phyloP scores from a whole-genome alignment of 2,797 vertebrate genomes.

The Chromobotia macracanthus region DNA sequence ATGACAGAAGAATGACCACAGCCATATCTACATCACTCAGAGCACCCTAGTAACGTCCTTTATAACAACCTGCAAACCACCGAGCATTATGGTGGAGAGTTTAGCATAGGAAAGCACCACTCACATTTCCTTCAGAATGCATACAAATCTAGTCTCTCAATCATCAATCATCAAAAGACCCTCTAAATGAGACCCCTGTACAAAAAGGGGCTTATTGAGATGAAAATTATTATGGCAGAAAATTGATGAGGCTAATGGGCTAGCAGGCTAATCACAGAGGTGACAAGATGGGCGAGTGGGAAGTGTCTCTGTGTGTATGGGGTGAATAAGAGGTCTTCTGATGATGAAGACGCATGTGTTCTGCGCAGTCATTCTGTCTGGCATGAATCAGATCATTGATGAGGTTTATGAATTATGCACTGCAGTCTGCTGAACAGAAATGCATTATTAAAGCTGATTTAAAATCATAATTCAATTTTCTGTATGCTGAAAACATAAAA shows the following conservation, averaged over 20 bases:
- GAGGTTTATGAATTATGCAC: constrained; percentile 44
- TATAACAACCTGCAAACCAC: no score
- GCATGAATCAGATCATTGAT: constrained; percentile 35
- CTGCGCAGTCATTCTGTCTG: constrained; percentile 33
- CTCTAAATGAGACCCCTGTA: background rate
- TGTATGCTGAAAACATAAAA: background rate
- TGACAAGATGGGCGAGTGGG: background rate
- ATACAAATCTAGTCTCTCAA: no score
- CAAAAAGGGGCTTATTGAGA: background rate
- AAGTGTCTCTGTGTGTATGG: background rate
- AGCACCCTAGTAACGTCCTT: no score
- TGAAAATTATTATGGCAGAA: constrained; percentile 13
- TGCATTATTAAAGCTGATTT: constrained; percentile 18
- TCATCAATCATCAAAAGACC: background rate
- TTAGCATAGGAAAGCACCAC: no score
- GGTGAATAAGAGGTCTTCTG: background rate
- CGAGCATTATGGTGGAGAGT: no score
- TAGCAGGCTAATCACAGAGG: constrained; percentile 15
- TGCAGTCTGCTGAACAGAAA: constrained; percentile 15
- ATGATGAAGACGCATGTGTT: constrained; percentile 4
- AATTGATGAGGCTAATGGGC: background rate
- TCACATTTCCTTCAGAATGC: no score
- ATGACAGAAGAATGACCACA: no score
- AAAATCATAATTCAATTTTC: background rate
- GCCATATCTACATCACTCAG: no score